Base-by-base conservation (phyloP, 2,888 invertebrate species). In the Deroplatys truncata region DNA sequence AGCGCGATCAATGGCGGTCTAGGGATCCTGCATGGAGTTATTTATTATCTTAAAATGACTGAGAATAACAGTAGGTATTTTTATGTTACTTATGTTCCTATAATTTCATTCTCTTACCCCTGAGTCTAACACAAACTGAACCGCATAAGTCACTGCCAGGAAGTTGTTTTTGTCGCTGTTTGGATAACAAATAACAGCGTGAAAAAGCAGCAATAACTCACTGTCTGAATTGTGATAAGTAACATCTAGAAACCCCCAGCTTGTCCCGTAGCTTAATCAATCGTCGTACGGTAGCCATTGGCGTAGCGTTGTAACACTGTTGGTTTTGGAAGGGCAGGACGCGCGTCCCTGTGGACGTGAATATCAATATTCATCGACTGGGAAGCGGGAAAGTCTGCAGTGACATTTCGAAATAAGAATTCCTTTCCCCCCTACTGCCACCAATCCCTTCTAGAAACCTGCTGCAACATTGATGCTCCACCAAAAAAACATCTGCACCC, bases 281-380 rank as follows among this genome's bases (percentile, higher is more conserved):
- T 72, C 56, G 56, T 72, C 56, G 20, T 72, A 72, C 56, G 56
- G 25, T 72, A 72, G 56, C 56, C 56, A 72, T 72, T 72, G 56
- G 56, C 56, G 20, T 72, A 3, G 56, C 20, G 56, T 72, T 72
- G 16, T 20, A 1, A 8, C 16, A 16, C 25, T 16, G 16, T 72
- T 20, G 56, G 16, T 72, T 72, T 72, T 20, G 56, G 25, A 72
- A 25, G 56, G 56, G 20, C 16, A 25, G 20, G 16, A 20, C 5
- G 20, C 20, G 5, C 20, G 16, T 25, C 56, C 56, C 56, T 72
- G 16, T 72, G 56, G 56, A 10, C 87, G 82, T 87, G 82, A 20
- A 25, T 87, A 87, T 82, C 82, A 82, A 87, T 87, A 87, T 87
- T 87, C 87, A 87, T 87, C 87, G n/a, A 31, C 87, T 31, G 49